phyloP scores from a whole-genome alignment of 37 sponge, comb jelly and placozoan species.

The Diacarnus erythraeanus region DNA sequence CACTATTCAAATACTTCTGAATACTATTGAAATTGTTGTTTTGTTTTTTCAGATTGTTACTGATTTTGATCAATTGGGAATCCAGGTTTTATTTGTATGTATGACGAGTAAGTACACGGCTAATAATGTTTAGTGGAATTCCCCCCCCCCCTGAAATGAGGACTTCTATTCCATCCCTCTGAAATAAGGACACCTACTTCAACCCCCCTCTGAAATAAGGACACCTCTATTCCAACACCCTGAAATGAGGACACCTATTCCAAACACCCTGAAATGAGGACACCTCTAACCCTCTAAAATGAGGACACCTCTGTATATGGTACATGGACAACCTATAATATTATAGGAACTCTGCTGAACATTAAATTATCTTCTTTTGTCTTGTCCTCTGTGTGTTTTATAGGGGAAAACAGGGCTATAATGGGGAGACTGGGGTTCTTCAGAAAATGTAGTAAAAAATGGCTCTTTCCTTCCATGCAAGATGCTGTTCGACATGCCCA shows the following conservation, averaged over 20 bases:
- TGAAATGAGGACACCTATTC: no score
- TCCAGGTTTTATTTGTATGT: constrained; percentile 65
- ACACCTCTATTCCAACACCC: no score
- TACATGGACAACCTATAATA: no score
- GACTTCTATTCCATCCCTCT: no score
- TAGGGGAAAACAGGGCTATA: constrained; percentile 69
- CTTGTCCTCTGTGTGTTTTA: not conserved
- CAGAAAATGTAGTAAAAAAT: constrained; percentile 72
- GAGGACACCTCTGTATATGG: no score
- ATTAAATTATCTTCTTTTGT: not conserved
- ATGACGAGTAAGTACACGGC: constrained; percentile 48
- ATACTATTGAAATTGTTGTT: not conserved
- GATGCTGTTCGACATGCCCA: constrained; percentile 57
- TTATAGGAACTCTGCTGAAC: not conserved
- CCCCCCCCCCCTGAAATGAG: no score
- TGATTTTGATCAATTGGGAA: constrained; percentile 43
- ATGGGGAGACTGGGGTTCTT: constrained; percentile 65
- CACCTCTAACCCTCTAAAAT: no score
- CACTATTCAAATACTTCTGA: not conserved
- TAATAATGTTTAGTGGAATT: not conserved
- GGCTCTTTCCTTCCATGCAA: constrained; percentile 76
- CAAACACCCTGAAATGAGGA: no score
- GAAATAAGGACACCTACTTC: no score
- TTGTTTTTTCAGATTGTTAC: constrained; percentile 26
- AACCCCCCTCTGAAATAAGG: no score